Evolutionary conservation across 2,113 vertebrate species (phyloP), one percentile per base, ranked within the genome.

Genomic region (Melanotaenia duboulayi): DNA sequence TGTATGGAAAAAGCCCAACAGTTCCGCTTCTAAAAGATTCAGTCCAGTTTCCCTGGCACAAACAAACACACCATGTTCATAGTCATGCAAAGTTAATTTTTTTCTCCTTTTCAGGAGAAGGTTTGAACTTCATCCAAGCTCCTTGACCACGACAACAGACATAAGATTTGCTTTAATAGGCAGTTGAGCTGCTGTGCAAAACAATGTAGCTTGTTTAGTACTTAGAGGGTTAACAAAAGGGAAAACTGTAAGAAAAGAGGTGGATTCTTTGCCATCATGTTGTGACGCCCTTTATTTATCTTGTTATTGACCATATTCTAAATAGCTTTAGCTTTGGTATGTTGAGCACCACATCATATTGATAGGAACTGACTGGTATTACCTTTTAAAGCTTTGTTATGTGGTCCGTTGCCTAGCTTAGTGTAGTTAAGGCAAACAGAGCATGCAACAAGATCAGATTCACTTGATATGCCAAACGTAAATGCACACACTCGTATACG

Each of bases 381-480:
- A 55, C 88, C 83, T 87, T 87, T 86, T 88, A 87, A 80, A 86
- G 83, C 71, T 60, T 55, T 82, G 83, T 69, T 86, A 25, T 69
- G 72, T 19, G 40, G 35, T 39, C 52, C 10, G 23, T 60, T 58
- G 51, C 56, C 7, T 48, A 48, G 78, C 59, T 82, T 81, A 78
- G 61, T 39, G 61, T 4, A 16, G 54, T 82, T 89, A 70, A 60
- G 69, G 74, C 66, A 62, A 74, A 56, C 7, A 46, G 59, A 74
- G 71, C 80, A 50, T 50, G 64, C 59, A 64, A 50, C 12, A 35
- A 46, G 62, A 84, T 49, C 23, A 58, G 78, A 51, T 58, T 22
- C 32, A 46, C 61, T 68, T 71, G 54, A 42, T 50, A 72, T 59
- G 69, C 54, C 20, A 58, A 11, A 68, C 25, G 62, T 28, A 74